Evolutionary conservation across 2,888 invertebrate species (phyloP).

Genomic region (Amphipyra tragopoginis): DNA sequence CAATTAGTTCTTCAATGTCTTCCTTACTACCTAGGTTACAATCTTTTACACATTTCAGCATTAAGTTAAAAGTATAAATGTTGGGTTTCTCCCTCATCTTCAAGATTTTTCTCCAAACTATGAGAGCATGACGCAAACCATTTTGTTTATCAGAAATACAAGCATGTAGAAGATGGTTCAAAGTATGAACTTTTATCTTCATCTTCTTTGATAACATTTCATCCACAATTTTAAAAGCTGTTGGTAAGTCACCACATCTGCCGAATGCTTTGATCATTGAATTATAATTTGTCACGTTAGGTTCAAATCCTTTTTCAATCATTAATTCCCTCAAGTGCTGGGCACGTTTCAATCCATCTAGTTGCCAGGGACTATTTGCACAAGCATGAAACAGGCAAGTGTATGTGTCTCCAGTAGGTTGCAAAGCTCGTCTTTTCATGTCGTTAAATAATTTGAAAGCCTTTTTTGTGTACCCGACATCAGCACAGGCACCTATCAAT

Average conservation of each 20-base stretch:
- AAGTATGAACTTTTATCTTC: conserved; percentile 91
- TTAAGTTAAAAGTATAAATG: conserved; percentile 94
- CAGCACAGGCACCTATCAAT: conserved; percentile 95
- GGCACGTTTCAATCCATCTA: conserved; percentile 93
- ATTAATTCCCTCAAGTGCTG: conserved; percentile 92
- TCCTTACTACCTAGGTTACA: conserved; percentile 93
- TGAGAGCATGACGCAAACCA: conserved; percentile 95
- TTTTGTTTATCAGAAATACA: conserved; percentile 94
- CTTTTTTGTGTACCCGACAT: conserved; percentile 95
- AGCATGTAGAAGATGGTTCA: conserved; percentile 95
- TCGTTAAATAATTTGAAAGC: conserved; percentile 95
- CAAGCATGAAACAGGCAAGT: conserved; percentile 97
- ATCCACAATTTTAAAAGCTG: conserved; percentile 95
- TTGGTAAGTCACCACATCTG: conserved; percentile 93
- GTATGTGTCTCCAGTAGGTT: conserved; percentile 93
- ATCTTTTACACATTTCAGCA: conserved; percentile 94
- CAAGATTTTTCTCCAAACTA: conserved; percentile 96
- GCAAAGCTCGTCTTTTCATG: conserved; percentile 94
- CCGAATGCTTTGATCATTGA: conserved; percentile 98
- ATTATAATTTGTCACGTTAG: conserved; percentile 95
- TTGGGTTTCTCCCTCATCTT: conserved; percentile 91
- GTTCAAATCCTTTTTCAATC: conserved; percentile 91
- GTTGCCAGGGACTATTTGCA: conserved; percentile 93
- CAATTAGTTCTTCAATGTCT: conserved; percentile 88
- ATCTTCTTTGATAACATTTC: conserved; percentile 93